Evolutionary conservation across 2,888 invertebrate genomes (phyloP).

Genomic region (Melinaea menophilus): DNA sequence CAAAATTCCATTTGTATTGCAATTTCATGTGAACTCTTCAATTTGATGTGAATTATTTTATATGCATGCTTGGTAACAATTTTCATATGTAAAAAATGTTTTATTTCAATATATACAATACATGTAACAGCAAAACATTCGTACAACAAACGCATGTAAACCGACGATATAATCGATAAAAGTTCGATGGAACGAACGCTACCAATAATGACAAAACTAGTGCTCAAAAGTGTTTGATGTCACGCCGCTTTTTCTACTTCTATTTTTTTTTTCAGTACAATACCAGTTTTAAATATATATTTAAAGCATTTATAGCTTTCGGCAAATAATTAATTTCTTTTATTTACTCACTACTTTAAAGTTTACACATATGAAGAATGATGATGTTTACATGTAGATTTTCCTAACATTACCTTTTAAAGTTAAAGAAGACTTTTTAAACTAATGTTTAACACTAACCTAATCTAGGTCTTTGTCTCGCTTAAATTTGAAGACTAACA

Average conservation of each 20-base stretch:
- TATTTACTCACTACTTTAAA: too few relatives aligned
- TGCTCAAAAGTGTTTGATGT: constrained; percentile 15
- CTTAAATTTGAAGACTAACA: constrained; percentile 13
- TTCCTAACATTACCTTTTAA: too few relatives aligned
- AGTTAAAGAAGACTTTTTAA: neutral
- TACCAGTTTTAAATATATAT: neutral
- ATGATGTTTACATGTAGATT: too few relatives aligned
- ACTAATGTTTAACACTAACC: constrained; percentile 8
- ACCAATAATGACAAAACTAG: constrained; percentile 16
- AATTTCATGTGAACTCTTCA: too few relatives aligned
- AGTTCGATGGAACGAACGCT: constrained; percentile 12
- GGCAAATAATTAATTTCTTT: too few relatives aligned
- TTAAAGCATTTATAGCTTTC: too few relatives aligned
- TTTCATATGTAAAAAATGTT: neutral
- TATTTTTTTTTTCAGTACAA: neutral
- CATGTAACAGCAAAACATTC: neutral
- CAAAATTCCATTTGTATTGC: too few relatives aligned
- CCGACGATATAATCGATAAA: constrained; percentile 16
- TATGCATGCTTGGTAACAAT: too few relatives aligned
- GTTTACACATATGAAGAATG: too few relatives aligned
- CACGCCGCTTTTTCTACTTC: constrained; percentile 2
- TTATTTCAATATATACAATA: neutral
- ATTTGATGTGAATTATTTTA: neutral
- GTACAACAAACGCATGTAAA: constrained; percentile 3
- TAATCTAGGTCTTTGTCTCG: constrained; percentile 13